Evolutionary conservation across 1,140 invertebrate genomes (phyloP).

Genomic region (Drosophila obscura): DNA sequence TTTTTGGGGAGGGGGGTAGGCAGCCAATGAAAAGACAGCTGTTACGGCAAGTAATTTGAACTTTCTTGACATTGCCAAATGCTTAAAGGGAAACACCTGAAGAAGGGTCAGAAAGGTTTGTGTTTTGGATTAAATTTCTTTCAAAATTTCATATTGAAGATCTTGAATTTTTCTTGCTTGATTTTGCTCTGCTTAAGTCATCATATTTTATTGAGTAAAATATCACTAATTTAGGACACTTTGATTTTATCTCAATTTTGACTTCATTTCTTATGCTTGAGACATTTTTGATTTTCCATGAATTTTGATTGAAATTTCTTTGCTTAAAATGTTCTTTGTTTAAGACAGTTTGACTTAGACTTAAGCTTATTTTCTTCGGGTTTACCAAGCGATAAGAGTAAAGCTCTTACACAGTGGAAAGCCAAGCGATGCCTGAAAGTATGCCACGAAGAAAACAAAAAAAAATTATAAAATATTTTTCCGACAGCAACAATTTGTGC

Average conservation of each 20-base stretch:
- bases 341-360: conserved; percentile 20
- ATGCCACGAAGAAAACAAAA: conserved; percentile 23
- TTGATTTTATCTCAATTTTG: no score
- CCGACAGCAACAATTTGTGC: conserved; percentile 16
- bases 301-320: no score
- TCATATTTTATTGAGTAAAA: no score
- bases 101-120: no score
- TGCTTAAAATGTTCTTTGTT: background rate
- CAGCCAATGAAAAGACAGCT: conserved; percentile 7
- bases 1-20: background rate
- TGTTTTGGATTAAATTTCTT: no score
- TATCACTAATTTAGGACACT: no score
- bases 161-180: no score
- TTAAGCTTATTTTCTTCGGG: conserved; percentile 22
- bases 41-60: conserved; percentile 29
- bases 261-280: no score
- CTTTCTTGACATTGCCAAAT: conserved; percentile 28
- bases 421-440: conserved; percentile 41
- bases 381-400: conserved; percentile 7
- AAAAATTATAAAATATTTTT: conserved; percentile 3
- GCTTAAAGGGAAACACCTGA: no score
- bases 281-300: no score
- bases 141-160: no score
- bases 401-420: background rate
- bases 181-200: no score